A percentile compares a stretch with the other conserved stretches of the same genome.
Evolutionary conservation across 2,113 vertebrate species (phyloP).

Genomic region (Eonycteris spelaea): DNA sequence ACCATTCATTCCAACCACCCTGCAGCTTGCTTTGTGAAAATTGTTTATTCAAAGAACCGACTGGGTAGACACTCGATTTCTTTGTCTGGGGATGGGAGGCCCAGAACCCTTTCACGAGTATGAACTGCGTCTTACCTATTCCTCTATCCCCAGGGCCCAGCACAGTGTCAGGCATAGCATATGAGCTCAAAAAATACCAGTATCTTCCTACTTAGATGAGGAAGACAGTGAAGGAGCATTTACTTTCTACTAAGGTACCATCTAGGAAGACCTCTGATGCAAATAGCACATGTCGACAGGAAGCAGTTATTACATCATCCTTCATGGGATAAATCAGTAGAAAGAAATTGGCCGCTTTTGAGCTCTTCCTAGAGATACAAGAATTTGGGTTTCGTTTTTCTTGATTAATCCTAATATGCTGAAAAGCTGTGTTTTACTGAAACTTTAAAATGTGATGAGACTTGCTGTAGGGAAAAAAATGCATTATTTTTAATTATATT

Average conservation of each 20-base stretch:
- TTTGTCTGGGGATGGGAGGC: neutral
- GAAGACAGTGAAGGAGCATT: constrained; percentile 34
- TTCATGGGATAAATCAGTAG: constrained; percentile 46
- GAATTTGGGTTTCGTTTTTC: constrained; percentile 59
- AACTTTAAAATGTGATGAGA: constrained; percentile 66
- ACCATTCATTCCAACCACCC: neutral
- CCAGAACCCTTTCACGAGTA: neutral
- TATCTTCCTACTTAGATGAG: neutral
- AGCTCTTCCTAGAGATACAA: constrained; percentile 69
- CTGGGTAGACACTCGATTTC: neutral
- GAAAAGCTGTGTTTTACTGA: constrained; percentile 65
- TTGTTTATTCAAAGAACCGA: neutral
- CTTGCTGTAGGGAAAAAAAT: constrained; percentile 31
- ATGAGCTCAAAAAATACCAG: neutral
- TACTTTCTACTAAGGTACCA: neutral
- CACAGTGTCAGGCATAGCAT: neutral
- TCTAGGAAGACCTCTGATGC: constrained; percentile 19
- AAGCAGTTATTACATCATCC: neutral
- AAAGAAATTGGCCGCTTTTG: constrained; percentile 56
- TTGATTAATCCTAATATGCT: constrained; percentile 65
- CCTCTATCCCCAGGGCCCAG: neutral
- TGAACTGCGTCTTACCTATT: neutral
- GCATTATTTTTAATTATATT: constrained; percentile 40
- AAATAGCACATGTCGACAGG: neutral
- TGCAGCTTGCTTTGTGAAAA: neutral